A percentile compares a stretch with the other conserved stretches of the same genome.
phyloP scores from a whole-genome alignment of 1,140 invertebrate genomes.

The Battus philenor region DNA sequence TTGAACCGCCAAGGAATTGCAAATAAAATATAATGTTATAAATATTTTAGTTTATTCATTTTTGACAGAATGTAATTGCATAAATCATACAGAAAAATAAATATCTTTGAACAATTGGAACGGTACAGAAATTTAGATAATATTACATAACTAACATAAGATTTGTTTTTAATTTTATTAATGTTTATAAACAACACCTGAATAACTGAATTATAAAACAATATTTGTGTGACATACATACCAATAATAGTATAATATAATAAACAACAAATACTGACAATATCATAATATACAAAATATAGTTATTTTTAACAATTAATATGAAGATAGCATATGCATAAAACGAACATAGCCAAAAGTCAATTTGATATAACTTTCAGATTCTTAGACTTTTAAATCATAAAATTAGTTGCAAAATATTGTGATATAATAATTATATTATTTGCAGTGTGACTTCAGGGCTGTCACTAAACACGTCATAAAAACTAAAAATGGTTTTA shows the following conservation, averaged over 20 bases:
- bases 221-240: conserved; percentile 23
- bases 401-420: conserved; percentile 38
- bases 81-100: conserved; percentile 49
- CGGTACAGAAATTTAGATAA: conserved; percentile 43
- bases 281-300: conserved; percentile 52
- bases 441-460: conserved; percentile 60
- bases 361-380: conserved; percentile 48
- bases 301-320: conserved; percentile 59
- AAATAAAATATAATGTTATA: conserved; percentile 42
- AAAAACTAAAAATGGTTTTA: conserved; percentile 66
- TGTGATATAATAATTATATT: conserved; percentile 45
- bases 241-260: conserved; percentile 37
- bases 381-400: conserved; percentile 45
- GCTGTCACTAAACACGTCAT: conserved; percentile 67
- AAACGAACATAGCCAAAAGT: conserved; percentile 48
- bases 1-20: too few species aligned
- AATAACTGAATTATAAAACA: conserved; percentile 21
- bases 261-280: conserved; percentile 60
- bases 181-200: conserved; percentile 25
- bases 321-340: conserved; percentile 40
- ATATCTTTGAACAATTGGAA: conserved; percentile 32
- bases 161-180: conserved; percentile 26
- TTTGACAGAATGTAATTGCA: conserved; percentile 67
- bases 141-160: conserved; percentile 30
- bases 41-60: conserved; percentile 65